These are phyloP conservation scores for Chamaetylas fuelleborni DNA, from an alignment of 2,113 vertebrate genomes.

Conservation along the genomic window DNA sequence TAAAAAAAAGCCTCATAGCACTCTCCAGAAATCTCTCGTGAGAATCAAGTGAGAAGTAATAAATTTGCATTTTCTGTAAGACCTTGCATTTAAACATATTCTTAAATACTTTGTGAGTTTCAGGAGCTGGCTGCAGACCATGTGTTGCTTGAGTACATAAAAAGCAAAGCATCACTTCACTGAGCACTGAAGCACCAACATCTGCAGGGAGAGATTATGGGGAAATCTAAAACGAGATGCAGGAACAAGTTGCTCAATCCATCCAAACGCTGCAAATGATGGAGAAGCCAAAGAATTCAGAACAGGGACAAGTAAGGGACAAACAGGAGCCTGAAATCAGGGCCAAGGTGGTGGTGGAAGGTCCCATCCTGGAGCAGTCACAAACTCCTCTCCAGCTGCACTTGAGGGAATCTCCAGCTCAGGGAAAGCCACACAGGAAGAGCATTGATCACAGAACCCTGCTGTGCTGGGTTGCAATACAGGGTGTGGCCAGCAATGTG, in stretches of 20 bases:
- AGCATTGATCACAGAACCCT: neutral
- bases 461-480: too few species aligned
- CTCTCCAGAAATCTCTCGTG: constrained; percentile 25
- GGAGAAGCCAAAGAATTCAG: neutral
- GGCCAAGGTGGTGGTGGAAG: neutral
- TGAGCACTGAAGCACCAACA: neutral
- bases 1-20: neutral
- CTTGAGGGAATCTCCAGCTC: neutral
- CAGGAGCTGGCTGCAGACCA: constrained; percentile 16
- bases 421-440: neutral
- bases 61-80: constrained; percentile 41
- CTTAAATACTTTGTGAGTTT: neutral
- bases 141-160: neutral
- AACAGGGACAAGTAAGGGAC: neutral
- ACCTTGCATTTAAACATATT: constrained; percentile 15
- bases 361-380: neutral
- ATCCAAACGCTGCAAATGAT: accelerated
- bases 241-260: neutral
- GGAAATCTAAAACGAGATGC: neutral
- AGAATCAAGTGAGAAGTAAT: constrained; percentile 10
- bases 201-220: neutral
- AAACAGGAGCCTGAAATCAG: neutral
- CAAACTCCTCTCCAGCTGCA: neutral
- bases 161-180: constrained; percentile 4
- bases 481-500: too few species aligned